A percentile compares a stretch with the other conserved stretches of the same genome.
Evolutionary conservation across 2,888 invertebrate genomes (phyloP).

Genomic region (Ditylenchus weischeri): DNA sequence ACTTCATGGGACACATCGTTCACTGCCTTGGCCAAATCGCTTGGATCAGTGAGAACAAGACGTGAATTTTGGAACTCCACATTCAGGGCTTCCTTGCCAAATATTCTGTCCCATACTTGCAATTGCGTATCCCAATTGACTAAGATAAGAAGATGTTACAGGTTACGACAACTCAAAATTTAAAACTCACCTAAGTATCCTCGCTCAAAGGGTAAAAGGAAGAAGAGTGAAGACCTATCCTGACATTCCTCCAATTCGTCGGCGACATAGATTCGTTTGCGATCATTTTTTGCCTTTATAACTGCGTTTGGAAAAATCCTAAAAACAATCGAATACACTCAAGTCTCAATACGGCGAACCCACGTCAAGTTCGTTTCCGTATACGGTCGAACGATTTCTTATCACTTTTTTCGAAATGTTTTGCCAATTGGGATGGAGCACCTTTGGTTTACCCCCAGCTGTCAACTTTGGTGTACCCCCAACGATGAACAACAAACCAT

Average conservation of each 20-base stretch:
- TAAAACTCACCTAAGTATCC: slow-evolving; percentile 59
- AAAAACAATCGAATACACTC: slow-evolving; percentile 18
- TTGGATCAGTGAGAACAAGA: slow-evolving; percentile 85
- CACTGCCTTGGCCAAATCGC: slow-evolving; percentile 84
- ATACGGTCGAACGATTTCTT: background rate
- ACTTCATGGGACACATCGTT: slow-evolving; percentile 90
- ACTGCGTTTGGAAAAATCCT: slow-evolving; percentile 83
- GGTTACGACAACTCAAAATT: background rate
- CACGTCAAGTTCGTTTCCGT: background rate
- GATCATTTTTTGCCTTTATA: slow-evolving; percentile 94
- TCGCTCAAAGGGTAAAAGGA: slow-evolving; percentile 86
- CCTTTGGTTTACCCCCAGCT: too few species aligned
- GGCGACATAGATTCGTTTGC: slow-evolving; percentile 85
- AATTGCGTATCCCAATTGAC: slow-evolving; percentile 95
- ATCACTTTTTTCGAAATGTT: background rate
- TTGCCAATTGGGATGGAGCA: background rate
- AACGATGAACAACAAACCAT: too few species aligned
- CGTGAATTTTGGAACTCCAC: slow-evolving; percentile 68
- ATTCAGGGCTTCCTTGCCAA: slow-evolving; percentile 64
- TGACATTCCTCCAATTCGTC: slow-evolving; percentile 92
- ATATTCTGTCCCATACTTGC: slow-evolving; percentile 86
- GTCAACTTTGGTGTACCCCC: too few species aligned
- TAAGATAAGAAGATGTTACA: slow-evolving; percentile 23
- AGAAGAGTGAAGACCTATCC: slow-evolving; percentile 89
- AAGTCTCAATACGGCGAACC: background rate